Evolutionary conservation across 1,140 invertebrate genomes (phyloP).

Genomic region (Euura saliciscinereae): DNA sequence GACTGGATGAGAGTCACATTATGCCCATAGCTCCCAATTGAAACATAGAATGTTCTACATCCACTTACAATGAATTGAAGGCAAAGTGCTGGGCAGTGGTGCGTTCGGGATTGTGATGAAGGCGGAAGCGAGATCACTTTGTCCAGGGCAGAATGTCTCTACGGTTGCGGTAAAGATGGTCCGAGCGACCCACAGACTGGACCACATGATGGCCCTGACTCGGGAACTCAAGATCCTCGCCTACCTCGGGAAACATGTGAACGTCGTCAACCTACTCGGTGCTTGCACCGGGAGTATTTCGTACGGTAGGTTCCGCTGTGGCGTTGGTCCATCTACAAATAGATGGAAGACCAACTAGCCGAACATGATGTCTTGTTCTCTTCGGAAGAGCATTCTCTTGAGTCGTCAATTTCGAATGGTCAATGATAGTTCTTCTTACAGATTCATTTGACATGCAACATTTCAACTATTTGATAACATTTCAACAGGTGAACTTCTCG

Average conservation of each 20-base stretch:
- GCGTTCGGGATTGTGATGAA: conserved; percentile 94
- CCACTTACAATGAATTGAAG: conserved; percentile 48
- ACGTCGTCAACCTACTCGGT: conserved; percentile 93
- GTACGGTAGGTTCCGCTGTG: conserved; percentile 49
- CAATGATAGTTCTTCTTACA: too few species aligned
- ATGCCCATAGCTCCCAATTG: neutral
- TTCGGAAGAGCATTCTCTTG: conserved; percentile 72
- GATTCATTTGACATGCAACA: too few species aligned
- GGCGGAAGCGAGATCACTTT: conserved; percentile 80
- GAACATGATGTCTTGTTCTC: neutral
- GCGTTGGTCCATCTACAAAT: conserved; percentile 63
- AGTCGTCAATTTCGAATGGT: conserved; percentile 71
- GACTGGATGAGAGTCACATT: neutral
- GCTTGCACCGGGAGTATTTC: conserved; percentile 76
- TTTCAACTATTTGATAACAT: too few species aligned
- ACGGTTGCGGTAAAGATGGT: conserved; percentile 89
- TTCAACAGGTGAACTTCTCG: conserved; percentile 76
- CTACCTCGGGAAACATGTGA: conserved; percentile 91
- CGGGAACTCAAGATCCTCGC: conserved; percentile 96
- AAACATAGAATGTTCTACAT: neutral
- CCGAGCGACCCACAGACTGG: conserved; percentile 74
- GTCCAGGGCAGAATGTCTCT: conserved; percentile 71
- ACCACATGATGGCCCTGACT: conserved; percentile 78
- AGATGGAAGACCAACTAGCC: neutral
- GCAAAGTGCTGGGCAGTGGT: conserved; percentile 85